Base-by-base conservation (phyloP, 2,113 vertebrate species). In the Anguilla japonica region DNA sequence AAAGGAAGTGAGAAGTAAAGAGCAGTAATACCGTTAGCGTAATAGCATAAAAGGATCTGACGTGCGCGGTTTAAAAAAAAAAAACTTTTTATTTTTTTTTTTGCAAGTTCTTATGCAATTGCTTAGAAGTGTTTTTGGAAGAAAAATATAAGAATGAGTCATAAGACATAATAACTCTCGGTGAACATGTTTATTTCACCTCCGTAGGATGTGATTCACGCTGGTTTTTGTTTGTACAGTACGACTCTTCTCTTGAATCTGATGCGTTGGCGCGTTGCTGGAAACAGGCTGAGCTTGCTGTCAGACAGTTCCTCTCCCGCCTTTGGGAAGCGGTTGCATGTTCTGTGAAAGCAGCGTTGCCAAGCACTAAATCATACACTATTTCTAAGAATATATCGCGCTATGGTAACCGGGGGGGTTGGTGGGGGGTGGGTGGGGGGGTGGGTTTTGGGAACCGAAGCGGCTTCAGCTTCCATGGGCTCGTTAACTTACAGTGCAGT, bases 401-500 rank as follows among this genome's bases (percentile, higher is more conserved):
- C 20, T 34, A 41, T 39, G 63, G 18, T 7, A 53, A n/a, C 7
- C 46, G 39, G 1, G 43, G 89, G 91, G 89, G 91, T 89, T 91
- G 91, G 91, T 91, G 41, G 34, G 34, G 41, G 34, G 34, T 34
- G 34, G 34, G 34, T 34, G 34, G 34, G 34, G 34, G 34, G 34
- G 34, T 0, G 34, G 34, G 34, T 34, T 92, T 90, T 90, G 78
- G 29, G 29, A 53, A 90, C 91, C 89, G 88, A 85, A 91, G 93
- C 89, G 92, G 89, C 88, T 90, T 88, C 46, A 57, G 18, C 84
- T 79, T 46, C 50, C 50, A n/a, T 15, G 43, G 29, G 57, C 92
- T 92, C 83, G 89, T 94, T 93, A 93, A 92, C 92, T 92, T 43
- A 89, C 34, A 34, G 34, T 34, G 34, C 34, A 34, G 34, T 34